phyloP scores from a whole-genome alignment of 2,797 vertebrate genomes.

The Lutra lutra region DNA sequence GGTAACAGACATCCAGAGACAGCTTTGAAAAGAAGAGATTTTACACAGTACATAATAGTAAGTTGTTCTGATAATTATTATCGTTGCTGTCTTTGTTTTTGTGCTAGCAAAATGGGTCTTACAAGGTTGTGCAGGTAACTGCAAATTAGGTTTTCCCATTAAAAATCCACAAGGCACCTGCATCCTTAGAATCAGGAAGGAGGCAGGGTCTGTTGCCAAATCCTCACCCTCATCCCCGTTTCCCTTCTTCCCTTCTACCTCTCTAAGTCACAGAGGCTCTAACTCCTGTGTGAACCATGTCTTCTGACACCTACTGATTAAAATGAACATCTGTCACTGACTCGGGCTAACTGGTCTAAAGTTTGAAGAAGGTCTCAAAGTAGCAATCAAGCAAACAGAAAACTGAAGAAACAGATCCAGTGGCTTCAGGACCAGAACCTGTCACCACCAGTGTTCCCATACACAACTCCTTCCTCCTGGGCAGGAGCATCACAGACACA shows the following conservation, averaged over 20 bases:
- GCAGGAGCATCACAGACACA: not conserved
- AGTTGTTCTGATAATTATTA: not conserved
- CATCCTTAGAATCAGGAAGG: not conserved
- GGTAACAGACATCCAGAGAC: not conserved
- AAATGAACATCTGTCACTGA: not conserved
- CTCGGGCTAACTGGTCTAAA: not conserved
- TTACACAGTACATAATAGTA: not conserved
- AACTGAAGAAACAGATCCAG: not conserved
- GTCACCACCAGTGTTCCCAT: not conserved
- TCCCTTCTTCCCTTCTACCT: not conserved
- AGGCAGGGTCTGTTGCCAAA: not conserved
- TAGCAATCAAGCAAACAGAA: not conserved
- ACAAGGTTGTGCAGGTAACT: not conserved
- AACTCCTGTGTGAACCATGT: not conserved
- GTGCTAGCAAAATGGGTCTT: not conserved
- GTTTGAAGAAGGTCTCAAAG: not conserved
- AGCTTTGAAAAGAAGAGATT: not conserved
- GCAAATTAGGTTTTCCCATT: not conserved
- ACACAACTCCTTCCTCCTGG: not conserved
- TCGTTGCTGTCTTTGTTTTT: not conserved
- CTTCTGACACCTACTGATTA: not conserved
- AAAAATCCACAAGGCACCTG: not conserved
- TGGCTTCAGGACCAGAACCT: not conserved
- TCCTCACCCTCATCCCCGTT: not conserved
- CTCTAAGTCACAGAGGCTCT: not conserved